Conservation (phyloP, 2,113 vertebrate species). For the Odontesthes bonariensis region DNA sequence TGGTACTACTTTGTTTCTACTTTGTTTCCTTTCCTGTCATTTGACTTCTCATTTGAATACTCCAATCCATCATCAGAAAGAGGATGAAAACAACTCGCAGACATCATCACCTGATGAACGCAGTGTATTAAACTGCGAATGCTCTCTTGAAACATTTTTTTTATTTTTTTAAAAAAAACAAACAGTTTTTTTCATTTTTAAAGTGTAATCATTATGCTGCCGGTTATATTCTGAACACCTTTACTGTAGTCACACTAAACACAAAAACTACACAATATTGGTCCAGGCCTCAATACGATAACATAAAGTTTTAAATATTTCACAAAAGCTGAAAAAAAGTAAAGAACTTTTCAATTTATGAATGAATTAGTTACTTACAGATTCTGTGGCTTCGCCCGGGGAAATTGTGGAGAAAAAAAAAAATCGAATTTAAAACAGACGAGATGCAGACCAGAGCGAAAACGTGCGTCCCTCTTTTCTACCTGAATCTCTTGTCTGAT, state of each 20-base stretch:
- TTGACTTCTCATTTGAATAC: conserved; percentile 50
- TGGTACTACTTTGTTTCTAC: neutral
- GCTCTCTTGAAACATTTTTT: neutral
- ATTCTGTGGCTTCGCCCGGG: neutral
- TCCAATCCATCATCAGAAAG: neutral
- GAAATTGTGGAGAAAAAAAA: conserved; percentile 11
- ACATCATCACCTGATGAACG: neutral
- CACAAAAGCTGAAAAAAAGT: neutral
- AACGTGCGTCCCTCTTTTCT: neutral
- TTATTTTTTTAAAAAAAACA: too few relatives aligned
- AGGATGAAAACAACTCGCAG: neutral
- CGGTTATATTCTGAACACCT: neutral
- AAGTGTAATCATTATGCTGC: neutral
- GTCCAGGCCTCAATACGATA: neutral
- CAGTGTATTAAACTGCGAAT: neutral
- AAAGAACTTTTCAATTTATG: neutral
- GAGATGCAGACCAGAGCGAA: neutral
- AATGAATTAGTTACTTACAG: conserved; percentile 40
- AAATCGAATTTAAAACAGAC: neutral
- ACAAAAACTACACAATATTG: neutral
- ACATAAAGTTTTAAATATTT: neutral
- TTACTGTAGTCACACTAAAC: neutral
- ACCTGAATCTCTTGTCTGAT: conserved; percentile 8
- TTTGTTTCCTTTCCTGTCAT: conserved; percentile 21
- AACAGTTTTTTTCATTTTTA: neutral